phyloP scores from a whole-genome alignment of 1,140 invertebrate species.

The Cotesia vestalis region DNA sequence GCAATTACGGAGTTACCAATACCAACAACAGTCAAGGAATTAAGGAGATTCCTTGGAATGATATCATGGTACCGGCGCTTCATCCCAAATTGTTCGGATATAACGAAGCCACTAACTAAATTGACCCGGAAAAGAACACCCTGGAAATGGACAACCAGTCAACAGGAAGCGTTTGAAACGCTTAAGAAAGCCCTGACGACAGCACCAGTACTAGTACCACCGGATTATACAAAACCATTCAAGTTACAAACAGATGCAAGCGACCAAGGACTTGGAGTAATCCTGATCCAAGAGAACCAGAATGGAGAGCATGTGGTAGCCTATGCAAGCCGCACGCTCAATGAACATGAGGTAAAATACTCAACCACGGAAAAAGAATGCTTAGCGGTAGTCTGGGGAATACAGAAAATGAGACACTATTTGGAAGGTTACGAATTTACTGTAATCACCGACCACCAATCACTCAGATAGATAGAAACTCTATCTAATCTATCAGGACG shows the following conservation, averaged over 20 bases:
- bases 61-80: conserved; percentile 56
- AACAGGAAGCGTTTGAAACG: neutral
- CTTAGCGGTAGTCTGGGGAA: conserved; percentile 59
- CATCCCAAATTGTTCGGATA: conserved; percentile 51
- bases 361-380: conserved; percentile 62
- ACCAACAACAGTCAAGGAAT: conserved; percentile 44
- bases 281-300: conserved; percentile 44
- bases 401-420: conserved; percentile 61
- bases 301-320: conserved; percentile 49
- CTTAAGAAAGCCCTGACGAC: neutral
- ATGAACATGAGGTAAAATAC: conserved; percentile 58
- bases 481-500: conserved; percentile 57
- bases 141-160: conserved; percentile 45
- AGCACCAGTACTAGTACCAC: conserved; percentile 34
- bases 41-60: conserved; percentile 48
- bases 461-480: conserved; percentile 59
- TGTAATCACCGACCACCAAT: conserved; percentile 64
- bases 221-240: conserved; percentile 47
- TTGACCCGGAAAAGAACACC: conserved; percentile 44
- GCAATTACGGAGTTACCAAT: conserved; percentile 33
- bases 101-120: conserved; percentile 45
- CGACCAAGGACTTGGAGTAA: conserved; percentile 45
- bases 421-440: conserved; percentile 58
- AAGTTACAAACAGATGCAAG: conserved; percentile 49
- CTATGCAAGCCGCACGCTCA: conserved; percentile 56